Percentiles rank a stretch among this genome's conserved stretches.
These are phyloP conservation scores for Drosophila rhopaloa DNA, from an alignment of 1,140 invertebrate species.

Conservation along the genomic window DNA sequence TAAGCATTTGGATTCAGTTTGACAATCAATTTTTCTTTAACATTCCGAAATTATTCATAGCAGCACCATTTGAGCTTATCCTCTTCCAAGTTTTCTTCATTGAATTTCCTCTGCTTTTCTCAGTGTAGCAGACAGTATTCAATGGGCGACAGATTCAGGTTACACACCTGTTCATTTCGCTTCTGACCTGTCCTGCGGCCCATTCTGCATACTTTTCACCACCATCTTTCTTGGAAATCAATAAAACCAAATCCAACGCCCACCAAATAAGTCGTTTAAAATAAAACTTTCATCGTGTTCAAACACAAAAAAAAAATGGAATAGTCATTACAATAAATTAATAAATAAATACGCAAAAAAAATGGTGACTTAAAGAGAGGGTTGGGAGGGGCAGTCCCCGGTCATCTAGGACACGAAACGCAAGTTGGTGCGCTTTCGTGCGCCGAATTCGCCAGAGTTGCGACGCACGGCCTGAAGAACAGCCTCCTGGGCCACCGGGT, in stretches of 20 bases:
- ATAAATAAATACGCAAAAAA: slow-evolving; percentile 68
- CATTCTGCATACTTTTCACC: neutral
- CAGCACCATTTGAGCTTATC: neutral
- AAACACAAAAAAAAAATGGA: slow-evolving; percentile 29
- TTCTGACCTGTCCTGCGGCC: slow-evolving; percentile 34
- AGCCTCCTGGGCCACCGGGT: slow-evolving; percentile 35
- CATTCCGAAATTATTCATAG: too few species aligned
- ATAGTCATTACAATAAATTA: slow-evolving; percentile 56
- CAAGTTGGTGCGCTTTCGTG: slow-evolving; percentile 69
- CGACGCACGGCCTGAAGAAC: slow-evolving; percentile 43
- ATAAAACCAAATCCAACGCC: slow-evolving; percentile 19
- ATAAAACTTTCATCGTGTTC: slow-evolving; percentile 19
- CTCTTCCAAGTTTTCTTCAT: neutral
- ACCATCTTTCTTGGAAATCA: slow-evolving; percentile 2
- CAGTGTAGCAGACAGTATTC: slow-evolving; percentile 9
- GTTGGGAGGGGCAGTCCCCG: neutral
- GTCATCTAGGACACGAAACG: slow-evolving; percentile 51
- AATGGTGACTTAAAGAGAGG: slow-evolving; percentile 14
- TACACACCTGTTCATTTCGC: slow-evolving; percentile 62
- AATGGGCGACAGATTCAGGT: slow-evolving; percentile 49
- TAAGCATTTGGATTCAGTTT: too few species aligned
- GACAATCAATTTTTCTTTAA: too few species aligned
- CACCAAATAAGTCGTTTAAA: slow-evolving; percentile 8
- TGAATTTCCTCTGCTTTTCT: neutral
- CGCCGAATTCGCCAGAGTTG: slow-evolving; percentile 58